Evolutionary conservation across 2,797 vertebrate genomes (phyloP).

Genomic region (Martes flavigula): DNA sequence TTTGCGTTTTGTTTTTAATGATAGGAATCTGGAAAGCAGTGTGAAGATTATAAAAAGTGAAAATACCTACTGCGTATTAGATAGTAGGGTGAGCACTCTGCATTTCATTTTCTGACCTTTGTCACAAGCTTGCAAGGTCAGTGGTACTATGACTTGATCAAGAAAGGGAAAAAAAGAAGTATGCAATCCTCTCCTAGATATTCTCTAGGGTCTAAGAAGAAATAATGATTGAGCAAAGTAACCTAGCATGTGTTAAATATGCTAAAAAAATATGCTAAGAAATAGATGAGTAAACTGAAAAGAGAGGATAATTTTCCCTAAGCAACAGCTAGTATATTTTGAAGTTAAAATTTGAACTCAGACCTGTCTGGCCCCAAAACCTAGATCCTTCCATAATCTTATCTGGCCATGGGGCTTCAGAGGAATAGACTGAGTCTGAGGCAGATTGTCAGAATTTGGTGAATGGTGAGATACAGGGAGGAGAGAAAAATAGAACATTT

Average conservation of each 20-base stretch:
- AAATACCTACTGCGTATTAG: background rate
- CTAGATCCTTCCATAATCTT: background rate
- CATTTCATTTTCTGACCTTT: background rate
- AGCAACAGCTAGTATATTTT: background rate
- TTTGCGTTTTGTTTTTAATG: conserved; percentile 24
- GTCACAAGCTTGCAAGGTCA: background rate
- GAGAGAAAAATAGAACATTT: background rate
- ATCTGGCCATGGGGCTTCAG: background rate
- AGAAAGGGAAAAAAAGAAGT: background rate
- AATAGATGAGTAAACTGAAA: background rate
- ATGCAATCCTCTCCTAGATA: background rate
- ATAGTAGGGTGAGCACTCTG: background rate
- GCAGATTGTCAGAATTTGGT: background rate
- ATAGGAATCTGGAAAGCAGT: background rate
- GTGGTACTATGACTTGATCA: background rate
- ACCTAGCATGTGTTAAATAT: background rate
- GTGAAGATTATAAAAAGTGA: background rate
- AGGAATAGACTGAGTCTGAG: background rate
- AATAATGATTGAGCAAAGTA: background rate
- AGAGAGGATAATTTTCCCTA: background rate
- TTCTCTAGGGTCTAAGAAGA: background rate
- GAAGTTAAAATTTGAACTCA: background rate
- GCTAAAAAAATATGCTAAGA: too few relatives aligned
- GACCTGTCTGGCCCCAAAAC: background rate
- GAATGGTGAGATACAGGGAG: background rate